Conservation (phyloP, 92 coral and sea anemone genomes). For the Siderastrea radians region DNA sequence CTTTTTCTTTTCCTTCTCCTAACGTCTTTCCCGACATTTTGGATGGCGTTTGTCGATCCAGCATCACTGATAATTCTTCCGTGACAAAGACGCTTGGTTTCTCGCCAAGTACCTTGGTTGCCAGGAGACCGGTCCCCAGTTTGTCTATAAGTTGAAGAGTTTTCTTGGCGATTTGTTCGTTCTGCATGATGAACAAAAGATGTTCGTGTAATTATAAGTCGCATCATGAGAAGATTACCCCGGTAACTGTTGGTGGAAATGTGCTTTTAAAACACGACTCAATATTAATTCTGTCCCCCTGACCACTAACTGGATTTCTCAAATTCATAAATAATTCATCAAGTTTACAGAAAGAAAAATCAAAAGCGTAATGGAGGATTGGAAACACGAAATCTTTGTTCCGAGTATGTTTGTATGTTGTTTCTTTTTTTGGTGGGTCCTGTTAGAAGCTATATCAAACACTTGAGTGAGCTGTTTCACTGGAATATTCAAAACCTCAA, state of each 20-base stretch:
- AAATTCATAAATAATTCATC: no score
- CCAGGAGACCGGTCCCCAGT: slow-evolving; percentile 64
- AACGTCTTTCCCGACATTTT: slow-evolving; percentile 73
- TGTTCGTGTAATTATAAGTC: not conserved
- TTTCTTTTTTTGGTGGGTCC: no score
- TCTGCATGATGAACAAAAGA: slow-evolving; percentile 35
- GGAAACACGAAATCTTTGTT: no score
- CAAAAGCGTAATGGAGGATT: no score
- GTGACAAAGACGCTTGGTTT: slow-evolving; percentile 73
- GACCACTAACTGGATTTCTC: no score
- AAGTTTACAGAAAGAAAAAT: no score
- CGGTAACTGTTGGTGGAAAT: no score
- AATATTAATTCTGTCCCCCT: no score
- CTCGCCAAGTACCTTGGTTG: slow-evolving; percentile 76
- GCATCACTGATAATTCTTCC: slow-evolving; percentile 44
- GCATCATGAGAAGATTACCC: no score
- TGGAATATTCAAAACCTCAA: not conserved
- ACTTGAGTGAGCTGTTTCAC: not conserved
- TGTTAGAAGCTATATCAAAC: not conserved
- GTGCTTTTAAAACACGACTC: no score
- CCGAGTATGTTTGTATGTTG: not conserved
- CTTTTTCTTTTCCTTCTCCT: slow-evolving; percentile 70
- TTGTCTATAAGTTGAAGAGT: slow-evolving; percentile 66
- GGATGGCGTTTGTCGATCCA: slow-evolving; percentile 82
- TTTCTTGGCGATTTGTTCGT: slow-evolving; percentile 55